Evolutionary conservation across 1,140 invertebrate genomes (phyloP).

Genomic region (Paralvinella palmiformis): DNA sequence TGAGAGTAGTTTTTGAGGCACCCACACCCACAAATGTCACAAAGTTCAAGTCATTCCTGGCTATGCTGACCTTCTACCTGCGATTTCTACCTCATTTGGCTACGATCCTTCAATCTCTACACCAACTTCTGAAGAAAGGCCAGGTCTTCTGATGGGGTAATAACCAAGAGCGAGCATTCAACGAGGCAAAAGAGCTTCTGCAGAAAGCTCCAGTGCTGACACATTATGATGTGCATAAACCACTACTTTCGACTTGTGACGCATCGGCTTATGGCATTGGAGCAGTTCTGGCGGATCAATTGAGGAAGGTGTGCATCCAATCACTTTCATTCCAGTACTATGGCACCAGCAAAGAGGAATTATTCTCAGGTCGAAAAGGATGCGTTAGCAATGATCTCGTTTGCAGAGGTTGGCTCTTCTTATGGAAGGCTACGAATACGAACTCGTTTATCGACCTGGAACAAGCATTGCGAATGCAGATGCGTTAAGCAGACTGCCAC

Average conservation of each 20-base stretch:
- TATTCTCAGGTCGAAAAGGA: slow-evolving; percentile 56
- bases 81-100: slow-evolving; percentile 2
- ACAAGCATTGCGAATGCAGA: slow-evolving; percentile 9
- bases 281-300: slow-evolving; percentile 49
- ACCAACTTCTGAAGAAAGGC: slow-evolving; percentile 7
- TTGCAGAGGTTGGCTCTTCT: slow-evolving; percentile 24
- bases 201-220: slow-evolving; percentile 25
- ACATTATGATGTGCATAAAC: slow-evolving; percentile 40
- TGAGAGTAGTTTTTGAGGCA: slow-evolving; percentile 10
- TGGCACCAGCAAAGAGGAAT: slow-evolving; percentile 49
- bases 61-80: slow-evolving; percentile 5
- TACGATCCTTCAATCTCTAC: background rate
- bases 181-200: slow-evolving; percentile 2
- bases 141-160: background rate
- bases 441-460: slow-evolving; percentile 20
- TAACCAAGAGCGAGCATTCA: background rate
- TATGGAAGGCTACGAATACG: slow-evolving; percentile 19
- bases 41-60: background rate
- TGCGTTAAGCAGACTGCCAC: slow-evolving; percentile 8
- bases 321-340: slow-evolving; percentile 48
- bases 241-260: slow-evolving; percentile 50
- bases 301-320: no score
- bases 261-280: slow-evolving; percentile 50
- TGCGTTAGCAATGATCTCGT: slow-evolving; percentile 47
- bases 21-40: background rate